Evolutionary conservation across 1,140 invertebrate species (phyloP).

Genomic region (Hyles euphorbiae): DNA sequence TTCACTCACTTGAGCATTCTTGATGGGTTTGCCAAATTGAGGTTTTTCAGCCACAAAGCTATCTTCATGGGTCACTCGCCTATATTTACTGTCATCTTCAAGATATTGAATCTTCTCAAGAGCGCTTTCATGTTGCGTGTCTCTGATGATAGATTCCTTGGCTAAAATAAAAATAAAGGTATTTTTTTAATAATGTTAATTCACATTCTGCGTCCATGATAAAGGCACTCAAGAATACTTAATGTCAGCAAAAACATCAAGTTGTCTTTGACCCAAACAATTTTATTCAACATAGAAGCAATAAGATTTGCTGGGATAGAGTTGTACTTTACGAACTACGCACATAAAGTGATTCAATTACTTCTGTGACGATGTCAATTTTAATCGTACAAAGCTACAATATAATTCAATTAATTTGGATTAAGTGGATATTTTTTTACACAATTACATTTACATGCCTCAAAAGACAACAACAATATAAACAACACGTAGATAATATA

Average conservation of each 20-base stretch:
- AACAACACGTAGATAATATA: conserved; percentile 6
- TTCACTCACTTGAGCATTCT: conserved; percentile 89
- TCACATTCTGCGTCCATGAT: too few species aligned
- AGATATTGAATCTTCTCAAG: conserved; percentile 93
- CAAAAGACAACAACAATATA: not conserved
- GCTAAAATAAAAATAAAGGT: conserved; percentile 74
- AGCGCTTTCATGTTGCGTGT: conserved; percentile 96
- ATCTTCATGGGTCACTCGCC: conserved; percentile 83
- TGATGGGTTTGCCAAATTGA: conserved; percentile 91
- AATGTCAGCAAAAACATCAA: not conserved
- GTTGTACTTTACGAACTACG: not conserved
- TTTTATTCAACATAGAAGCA: too few species aligned
- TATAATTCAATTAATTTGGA: not conserved
- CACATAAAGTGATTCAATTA: too few species aligned
- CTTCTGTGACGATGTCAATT: too few species aligned
- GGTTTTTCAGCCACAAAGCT: conserved; percentile 87
- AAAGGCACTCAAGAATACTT: too few species aligned
- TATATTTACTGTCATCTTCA: conserved; percentile 90
- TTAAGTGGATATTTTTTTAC: not conserved
- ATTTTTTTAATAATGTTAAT: not conserved
- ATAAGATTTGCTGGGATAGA: too few species aligned
- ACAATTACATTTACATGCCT: not conserved
- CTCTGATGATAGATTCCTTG: conserved; percentile 90
- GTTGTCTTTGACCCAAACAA: too few species aligned
- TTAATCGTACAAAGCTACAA: not conserved